These are phyloP conservation scores for Trachelus troglodyta DNA, from an alignment of 2,888 invertebrate genomes.

Conservation along the genomic window DNA sequence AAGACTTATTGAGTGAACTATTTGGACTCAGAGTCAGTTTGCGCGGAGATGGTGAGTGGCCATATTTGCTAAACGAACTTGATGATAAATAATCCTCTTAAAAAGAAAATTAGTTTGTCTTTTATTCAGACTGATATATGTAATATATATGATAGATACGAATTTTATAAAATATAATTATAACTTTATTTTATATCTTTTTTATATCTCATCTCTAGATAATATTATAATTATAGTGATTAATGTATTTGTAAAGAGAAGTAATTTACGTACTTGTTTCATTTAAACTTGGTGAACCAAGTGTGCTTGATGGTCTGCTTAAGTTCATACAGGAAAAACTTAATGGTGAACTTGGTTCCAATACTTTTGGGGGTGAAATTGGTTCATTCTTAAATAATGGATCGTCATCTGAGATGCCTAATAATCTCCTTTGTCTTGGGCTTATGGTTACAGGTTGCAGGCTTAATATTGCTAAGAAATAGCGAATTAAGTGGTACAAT, in stretches of 20 bases:
- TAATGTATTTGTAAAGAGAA: background rate
- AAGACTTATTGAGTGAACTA: slow-evolving; percentile 48
- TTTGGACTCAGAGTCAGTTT: slow-evolving; percentile 48
- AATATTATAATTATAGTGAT: background rate
- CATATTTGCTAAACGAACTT: slow-evolving; percentile 50
- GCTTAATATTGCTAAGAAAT: slow-evolving; percentile 64
- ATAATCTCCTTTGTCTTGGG: slow-evolving; percentile 68
- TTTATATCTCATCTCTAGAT: background rate
- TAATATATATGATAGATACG: no score
- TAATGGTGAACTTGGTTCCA: slow-evolving; percentile 42
- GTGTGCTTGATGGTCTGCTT: slow-evolving; percentile 46
- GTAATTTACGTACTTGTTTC: slow-evolving; percentile 45
- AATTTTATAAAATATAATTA: no score
- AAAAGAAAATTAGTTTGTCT: slow-evolving; percentile 11
- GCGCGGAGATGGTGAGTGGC: slow-evolving; percentile 38
- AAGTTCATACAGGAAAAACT: slow-evolving; percentile 55
- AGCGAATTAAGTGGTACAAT: slow-evolving; percentile 68
- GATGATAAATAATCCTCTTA: slow-evolving; percentile 49
- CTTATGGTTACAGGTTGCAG: slow-evolving; percentile 67
- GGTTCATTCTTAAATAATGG: slow-evolving; percentile 50
- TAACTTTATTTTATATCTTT: background rate
- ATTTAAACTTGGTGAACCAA: slow-evolving; percentile 49
- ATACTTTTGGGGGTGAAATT: slow-evolving; percentile 30
- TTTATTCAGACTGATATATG: no score
- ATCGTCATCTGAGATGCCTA: slow-evolving; percentile 68